Base-by-base conservation (phyloP, 2,113 vertebrate species). In the Grantiella picta region DNA sequence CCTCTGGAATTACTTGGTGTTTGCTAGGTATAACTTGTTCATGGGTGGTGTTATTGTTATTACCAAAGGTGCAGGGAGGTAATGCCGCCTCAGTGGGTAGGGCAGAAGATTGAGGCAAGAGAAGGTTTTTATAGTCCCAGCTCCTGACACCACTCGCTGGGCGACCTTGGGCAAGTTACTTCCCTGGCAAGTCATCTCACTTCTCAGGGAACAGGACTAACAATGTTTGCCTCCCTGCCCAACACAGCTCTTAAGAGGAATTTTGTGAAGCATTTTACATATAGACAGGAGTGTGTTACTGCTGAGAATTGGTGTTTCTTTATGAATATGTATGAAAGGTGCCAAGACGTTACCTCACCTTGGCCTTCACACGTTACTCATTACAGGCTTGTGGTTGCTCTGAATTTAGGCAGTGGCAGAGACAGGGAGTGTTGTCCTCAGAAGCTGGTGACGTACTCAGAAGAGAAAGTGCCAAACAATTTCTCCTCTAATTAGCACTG, bases 21-120 rank as follows among this genome's bases (percentile, higher is more conserved):
- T 96, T 92, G 87, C 68, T 92, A 50, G 86, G 94, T 90, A 42
- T 64, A 91, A 92, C 98, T 97, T 96, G 96, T 94, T 98, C 96
- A 95, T 73, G 73, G 91, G 89, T 85, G 95, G 95, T 97, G 97
- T 69, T 86, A 76, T 70, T 77, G 45, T 57, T 76, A 28, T 71
- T 86, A 35, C 47, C 52, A 29, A n/a, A 63, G 82, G 64, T 80
- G 75, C 66, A n/a, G 76, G 82, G 60, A 92, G 56, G 78, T 72
- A 38, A 63, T 66, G 19, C 63, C 92, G 52, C 73, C 44, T 59
- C 44, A 23, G 60, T 83, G 88, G 85, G 64, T 31, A 90, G 88
- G 82, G 82, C 91, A 73, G 59, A 54, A 45, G 82, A 64, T 3
- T 60, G 76, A 88, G 75, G 83, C 76, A 24, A 50, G 82, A 77